Conservation (phyloP, 2,113 vertebrate species). For the Aythya baeri region DNA sequence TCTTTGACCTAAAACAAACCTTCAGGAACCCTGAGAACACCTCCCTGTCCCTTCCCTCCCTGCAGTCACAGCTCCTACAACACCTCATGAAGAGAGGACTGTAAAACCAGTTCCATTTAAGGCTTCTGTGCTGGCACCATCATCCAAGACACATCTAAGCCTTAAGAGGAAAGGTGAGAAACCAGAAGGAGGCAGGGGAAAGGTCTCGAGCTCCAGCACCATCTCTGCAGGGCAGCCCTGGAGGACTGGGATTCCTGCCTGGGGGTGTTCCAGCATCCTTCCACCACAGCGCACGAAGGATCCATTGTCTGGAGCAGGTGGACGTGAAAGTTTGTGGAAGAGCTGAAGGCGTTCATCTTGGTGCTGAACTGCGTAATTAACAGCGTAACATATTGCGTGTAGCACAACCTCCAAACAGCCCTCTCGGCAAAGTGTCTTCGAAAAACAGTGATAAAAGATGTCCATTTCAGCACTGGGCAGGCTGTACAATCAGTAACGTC, state of each 20-base stretch:
- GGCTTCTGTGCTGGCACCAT: neutral
- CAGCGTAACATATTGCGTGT: neutral
- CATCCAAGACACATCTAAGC: neutral
- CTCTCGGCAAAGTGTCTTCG: neutral
- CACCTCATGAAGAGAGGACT: accelerated
- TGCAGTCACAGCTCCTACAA: neutral
- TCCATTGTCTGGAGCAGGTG: neutral
- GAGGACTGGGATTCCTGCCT: neutral
- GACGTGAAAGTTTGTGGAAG: neutral
- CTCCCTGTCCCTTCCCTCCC: neutral
- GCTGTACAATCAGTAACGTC: neutral
- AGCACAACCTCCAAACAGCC: constrained; percentile 24
- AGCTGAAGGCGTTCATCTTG: neutral
- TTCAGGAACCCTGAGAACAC: accelerated
- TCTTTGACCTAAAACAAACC: neutral
- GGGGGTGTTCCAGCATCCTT: neutral
- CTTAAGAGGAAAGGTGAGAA: neutral
- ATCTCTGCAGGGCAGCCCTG: too few species aligned
- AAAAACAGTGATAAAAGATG: neutral
- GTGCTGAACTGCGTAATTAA: neutral
- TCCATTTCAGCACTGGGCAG: neutral
- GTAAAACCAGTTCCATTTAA: neutral
- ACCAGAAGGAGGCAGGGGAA: neutral
- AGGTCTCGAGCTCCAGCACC: neutral
- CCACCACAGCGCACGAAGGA: neutral